Base-by-base conservation (phyloP, 2,888 invertebrate genomes). In the Lampropteryx suffumata region DNA sequence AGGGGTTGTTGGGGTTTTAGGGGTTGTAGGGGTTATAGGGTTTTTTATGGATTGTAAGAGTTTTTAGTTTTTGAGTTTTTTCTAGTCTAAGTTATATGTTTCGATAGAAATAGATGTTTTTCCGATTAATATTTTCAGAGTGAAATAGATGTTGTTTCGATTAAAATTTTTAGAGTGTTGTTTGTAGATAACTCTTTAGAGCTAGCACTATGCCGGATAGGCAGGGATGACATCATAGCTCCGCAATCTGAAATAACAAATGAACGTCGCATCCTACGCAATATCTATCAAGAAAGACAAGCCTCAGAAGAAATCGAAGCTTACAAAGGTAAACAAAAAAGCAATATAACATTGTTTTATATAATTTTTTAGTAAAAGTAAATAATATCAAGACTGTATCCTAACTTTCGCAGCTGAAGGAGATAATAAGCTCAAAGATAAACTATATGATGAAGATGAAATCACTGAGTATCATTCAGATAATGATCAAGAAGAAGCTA, bases 181-280 rank as follows among this genome's bases (percentile, higher is more conserved):
- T 3, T 71, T 69, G 0, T 61, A 91, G 91, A 91, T 58, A 94
- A 93, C 68, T 93, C 94, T 4, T 84, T 98, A 64, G 98, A 98
- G 79, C 92, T 95, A 65, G 97, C 97, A 1, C 90, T 98, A 34
- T 93, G 94, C 68, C 93, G 94, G 63, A 97, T 98, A 56, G 96
- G 96, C 48, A 92, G 98, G 64, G 97, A 97, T 71, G 98, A 98
- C 78, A 97, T 98, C 43, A 95, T 98, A 66, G 94, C 95, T 60
- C 95, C 96, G 66, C 97, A 96, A 80, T 94, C 95, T 62, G 94
- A 92, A 57, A 82, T 92, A 27, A 92, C 91, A 10, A 91, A 91
- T 58, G 91, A 90, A 59, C 67, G 90, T 32, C 76, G 91, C 6
- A 91, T 91, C n/a, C 87, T 86, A 66, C 76, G 91, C 1, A 91